Evolutionary conservation across 2,888 invertebrate species (phyloP).

Genomic region (Trichopria drosophilae): DNA sequence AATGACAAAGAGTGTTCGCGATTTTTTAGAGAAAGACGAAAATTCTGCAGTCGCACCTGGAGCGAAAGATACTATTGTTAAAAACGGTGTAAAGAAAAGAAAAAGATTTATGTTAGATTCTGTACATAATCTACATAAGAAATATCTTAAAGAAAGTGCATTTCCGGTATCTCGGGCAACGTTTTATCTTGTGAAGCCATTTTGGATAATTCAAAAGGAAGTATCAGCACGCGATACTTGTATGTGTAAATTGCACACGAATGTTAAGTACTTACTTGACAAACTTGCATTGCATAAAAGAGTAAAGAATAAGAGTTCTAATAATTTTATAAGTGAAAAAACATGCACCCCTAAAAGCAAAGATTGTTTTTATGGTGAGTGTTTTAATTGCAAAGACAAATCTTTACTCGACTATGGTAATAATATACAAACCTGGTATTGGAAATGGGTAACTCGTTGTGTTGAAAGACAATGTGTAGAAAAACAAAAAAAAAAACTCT

Average conservation of each 20-base stretch:
- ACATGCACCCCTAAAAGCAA: constrained; percentile 7
- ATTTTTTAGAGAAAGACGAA: constrained; percentile 26
- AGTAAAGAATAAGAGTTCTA: neutral
- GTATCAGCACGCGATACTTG: constrained; percentile 16
- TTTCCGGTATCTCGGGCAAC: constrained; percentile 7
- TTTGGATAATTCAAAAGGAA: constrained; percentile 17
- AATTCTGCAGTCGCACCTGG: constrained; percentile 25
- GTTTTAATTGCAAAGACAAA: constrained; percentile 6
- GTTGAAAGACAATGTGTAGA: no score
- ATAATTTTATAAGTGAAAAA: constrained; percentile 1
- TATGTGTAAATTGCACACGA: constrained; percentile 16
- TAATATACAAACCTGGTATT: no score
- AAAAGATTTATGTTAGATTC: constrained; percentile 21
- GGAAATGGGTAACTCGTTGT: no score
- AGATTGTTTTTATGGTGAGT: constrained; percentile 18
- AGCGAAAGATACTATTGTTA: constrained; percentile 17
- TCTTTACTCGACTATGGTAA: no score
- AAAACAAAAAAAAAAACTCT: no score
- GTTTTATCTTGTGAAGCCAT: constrained; percentile 18
- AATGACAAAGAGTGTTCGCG: no score
- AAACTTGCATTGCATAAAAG: constrained; percentile 5
- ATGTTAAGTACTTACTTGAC: constrained; percentile 13
- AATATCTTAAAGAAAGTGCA: constrained; percentile 9
- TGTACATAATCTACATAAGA: constrained; percentile 21
- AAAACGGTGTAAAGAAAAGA: constrained; percentile 20